Evolutionary conservation across 2,888 invertebrate species (phyloP).

Genomic region (Tipula helvola): DNA sequence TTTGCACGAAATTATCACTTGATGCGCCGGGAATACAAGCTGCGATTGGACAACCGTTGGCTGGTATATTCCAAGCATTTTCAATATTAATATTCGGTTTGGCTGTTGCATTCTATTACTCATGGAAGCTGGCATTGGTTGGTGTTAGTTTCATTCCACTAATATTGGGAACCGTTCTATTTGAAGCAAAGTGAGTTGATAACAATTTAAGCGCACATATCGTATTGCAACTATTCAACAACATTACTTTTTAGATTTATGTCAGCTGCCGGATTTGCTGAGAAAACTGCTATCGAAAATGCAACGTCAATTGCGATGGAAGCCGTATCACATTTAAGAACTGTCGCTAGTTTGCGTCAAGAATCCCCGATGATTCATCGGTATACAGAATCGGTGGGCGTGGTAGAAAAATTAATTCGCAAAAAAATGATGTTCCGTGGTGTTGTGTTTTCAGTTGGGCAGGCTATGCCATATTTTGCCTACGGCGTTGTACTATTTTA

Average conservation of each 20-base stretch:
- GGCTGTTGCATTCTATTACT: slow-evolving; percentile 47
- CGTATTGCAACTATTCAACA: not conserved
- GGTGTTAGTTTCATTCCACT: slow-evolving; percentile 53
- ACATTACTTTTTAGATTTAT: slow-evolving; percentile 36
- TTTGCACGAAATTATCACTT: slow-evolving; percentile 55
- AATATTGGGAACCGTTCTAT: slow-evolving; percentile 53
- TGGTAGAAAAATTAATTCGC: slow-evolving; percentile 39
- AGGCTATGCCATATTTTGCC: slow-evolving; percentile 57
- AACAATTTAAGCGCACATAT: not conserved
- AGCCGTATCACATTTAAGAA: slow-evolving; percentile 58
- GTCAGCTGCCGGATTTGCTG: slow-evolving; percentile 44
- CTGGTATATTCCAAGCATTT: slow-evolving; percentile 52
- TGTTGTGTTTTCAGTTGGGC: slow-evolving; percentile 55
- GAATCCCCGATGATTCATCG: slow-evolving; percentile 47
- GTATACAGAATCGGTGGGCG: slow-evolving; percentile 44
- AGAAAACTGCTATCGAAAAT: slow-evolving; percentile 49
- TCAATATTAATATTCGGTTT: slow-evolving; percentile 53
- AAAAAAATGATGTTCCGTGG: slow-evolving; percentile 51
- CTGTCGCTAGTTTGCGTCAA: slow-evolving; percentile 52
- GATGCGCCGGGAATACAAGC: slow-evolving; percentile 64
- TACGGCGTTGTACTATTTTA: slow-evolving; percentile 61
- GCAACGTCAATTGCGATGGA: slow-evolving; percentile 63
- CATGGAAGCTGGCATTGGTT: slow-evolving; percentile 58
- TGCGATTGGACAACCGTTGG: slow-evolving; percentile 56
- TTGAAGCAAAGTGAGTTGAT: slow-evolving; percentile 42